A percentile compares a stretch with the other conserved stretches of the same genome.
Evolutionary conservation across 2,113 vertebrate genomes (phyloP).

Genomic region (Euleptes europaea): DNA sequence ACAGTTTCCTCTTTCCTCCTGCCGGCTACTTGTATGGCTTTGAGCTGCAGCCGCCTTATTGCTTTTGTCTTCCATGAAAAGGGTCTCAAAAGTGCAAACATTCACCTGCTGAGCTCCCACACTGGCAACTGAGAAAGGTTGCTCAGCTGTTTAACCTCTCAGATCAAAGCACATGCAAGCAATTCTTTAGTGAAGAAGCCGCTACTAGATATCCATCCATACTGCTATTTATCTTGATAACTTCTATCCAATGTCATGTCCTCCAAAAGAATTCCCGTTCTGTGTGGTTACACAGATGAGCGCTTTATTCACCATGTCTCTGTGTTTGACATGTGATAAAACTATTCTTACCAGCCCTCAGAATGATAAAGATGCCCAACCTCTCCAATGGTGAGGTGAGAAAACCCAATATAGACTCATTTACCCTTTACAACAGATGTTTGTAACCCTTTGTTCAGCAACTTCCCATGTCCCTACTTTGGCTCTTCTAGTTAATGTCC

Average conservation of each 20-base stretch:
- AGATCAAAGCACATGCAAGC: not conserved
- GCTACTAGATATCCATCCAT: not conserved
- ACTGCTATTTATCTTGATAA: not conserved
- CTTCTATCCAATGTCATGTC: not conserved
- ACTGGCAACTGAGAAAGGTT: not conserved
- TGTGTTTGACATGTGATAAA: not conserved
- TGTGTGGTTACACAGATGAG: not conserved
- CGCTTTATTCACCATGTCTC: not conserved
- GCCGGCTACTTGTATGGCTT: not conserved
- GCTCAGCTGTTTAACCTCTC: not conserved
- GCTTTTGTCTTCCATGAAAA: constrained; percentile 25
- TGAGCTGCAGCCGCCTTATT: rapidly evolving
- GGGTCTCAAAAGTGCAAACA: constrained; percentile 14
- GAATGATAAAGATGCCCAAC: not conserved
- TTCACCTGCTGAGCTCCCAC: not conserved
- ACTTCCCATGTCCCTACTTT: not conserved
- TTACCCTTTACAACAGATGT: not conserved
- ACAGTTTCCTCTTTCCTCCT: constrained; percentile 33
- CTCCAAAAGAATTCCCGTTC: not conserved
- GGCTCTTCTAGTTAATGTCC: not conserved
- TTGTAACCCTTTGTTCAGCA: not conserved
- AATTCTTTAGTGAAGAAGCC: not conserved
- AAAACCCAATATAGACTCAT: not conserved
- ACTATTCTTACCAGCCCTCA: not conserved
- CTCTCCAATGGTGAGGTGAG: not conserved